Evolutionary conservation across 37 sponge, comb jelly and placozoan species (phyloP).

Genomic region (Chondrosia reniformis): DNA sequence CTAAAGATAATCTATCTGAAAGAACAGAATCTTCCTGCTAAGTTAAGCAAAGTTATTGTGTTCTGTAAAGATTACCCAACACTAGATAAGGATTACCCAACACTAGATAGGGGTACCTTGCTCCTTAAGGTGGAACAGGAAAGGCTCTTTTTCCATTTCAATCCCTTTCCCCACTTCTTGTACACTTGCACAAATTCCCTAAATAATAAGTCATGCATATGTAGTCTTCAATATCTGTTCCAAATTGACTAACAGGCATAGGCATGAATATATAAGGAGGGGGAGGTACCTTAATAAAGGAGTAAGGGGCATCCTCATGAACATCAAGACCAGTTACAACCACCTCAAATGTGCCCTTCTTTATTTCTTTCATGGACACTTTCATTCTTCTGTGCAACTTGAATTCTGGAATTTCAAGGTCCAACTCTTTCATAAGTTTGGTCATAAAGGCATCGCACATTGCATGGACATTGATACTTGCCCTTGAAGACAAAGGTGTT

Average conservation of each 20-base stretch:
- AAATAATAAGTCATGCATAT: too few species aligned
- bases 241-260: too few species aligned
- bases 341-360: slow-evolving; percentile 11
- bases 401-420: slow-evolving; percentile 60
- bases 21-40: too few species aligned
- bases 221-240: too few species aligned
- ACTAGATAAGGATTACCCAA: too few species aligned
- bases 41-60: too few species aligned
- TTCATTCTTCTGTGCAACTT: slow-evolving; percentile 49
- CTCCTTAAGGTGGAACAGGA: slow-evolving; percentile 2
- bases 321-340: slow-evolving; percentile 61
- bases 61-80: too few species aligned
- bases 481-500: slow-evolving; percentile 45
- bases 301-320: slow-evolving; percentile 67
- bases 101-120: slow-evolving; percentile 11
- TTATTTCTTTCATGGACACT: slow-evolving; percentile 11
- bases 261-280: not conserved
- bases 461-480: slow-evolving; percentile 54
- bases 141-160: not conserved
- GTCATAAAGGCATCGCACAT: slow-evolving; percentile 83
- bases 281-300: slow-evolving; percentile 59
- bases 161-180: not conserved
- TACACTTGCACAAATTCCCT: not conserved
- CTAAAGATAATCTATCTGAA: too few species aligned
- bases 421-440: slow-evolving; percentile 41